Evolutionary conservation across 2,113 vertebrate species (phyloP).

Genomic region (Serinus canaria): DNA sequence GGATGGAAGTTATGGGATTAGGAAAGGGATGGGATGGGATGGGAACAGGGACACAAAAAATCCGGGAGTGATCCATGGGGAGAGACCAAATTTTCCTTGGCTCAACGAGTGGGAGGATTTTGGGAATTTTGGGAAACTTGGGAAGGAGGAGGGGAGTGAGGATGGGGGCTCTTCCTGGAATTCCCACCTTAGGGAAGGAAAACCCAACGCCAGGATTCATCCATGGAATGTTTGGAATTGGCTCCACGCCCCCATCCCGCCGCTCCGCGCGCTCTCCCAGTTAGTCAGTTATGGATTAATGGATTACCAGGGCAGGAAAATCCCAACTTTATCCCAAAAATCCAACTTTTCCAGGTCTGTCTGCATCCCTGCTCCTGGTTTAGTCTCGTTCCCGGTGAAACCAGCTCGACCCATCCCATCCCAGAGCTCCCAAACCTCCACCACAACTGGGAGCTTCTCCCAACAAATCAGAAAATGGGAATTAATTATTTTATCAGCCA

Average conservation of each 20-base stretch:
- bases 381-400: rapidly evolving
- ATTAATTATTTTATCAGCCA: not conserved
- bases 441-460: rapidly evolving
- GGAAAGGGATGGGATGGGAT: not conserved
- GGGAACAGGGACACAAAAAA: not conserved
- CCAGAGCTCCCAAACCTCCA: not conserved
- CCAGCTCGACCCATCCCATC: rapidly evolving
- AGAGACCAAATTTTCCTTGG: not conserved
- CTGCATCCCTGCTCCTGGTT: not conserved
- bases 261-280: not conserved
- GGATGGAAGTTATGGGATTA: not conserved
- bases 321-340: not conserved
- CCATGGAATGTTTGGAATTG: not conserved
- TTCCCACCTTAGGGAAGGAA: not conserved
- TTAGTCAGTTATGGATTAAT: conserved; percentile 74
- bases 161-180: not conserved
- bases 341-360: rapidly evolving
- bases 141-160: not conserved
- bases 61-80: rapidly evolving
- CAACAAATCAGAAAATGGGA: not conserved
- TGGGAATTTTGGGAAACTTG: not conserved
- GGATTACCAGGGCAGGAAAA: conserved; percentile 17
- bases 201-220: not conserved
- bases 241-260: not conserved
- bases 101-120: rapidly evolving